Evolutionary conservation across 2,888 invertebrate species (phyloP), one percentile per base, ranked within the genome.

Genomic region (Drosophila atripex): DNA sequence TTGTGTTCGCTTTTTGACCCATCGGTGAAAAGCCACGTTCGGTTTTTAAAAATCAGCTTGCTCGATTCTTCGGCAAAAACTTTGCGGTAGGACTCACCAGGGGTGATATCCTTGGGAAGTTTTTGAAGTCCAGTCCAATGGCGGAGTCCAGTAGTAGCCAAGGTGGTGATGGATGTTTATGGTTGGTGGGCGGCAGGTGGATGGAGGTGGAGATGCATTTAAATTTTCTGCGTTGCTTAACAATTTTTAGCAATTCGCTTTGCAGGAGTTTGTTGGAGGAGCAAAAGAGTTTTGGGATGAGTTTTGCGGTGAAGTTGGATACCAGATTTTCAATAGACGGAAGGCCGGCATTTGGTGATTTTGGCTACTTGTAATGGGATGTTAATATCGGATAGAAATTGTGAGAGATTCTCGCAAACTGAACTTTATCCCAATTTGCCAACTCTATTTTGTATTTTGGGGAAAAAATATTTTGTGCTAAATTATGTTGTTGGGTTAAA

Each of bases 181-280:
- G 38, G 35, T 51, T 51, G 32, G 18, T 50, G 12, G 30, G 38
- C 39, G 28, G 14, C 14, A 30, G 41, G 38, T 21, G 39, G 38
- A 25, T 53, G n/a, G n/a, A n/a, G n/a, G n/a, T n/a, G n/a, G n/a
- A n/a, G n/a, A n/a, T n/a, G n/a, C n/a, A n/a, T n/a, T n/a, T n/a
- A n/a, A n/a, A n/a, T 41, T 16, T 53, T 38, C 14, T 14, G 14
- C 38, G n/a, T n/a, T n/a, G n/a, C n/a, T n/a, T n/a, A n/a, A n/a
- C n/a, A n/a, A n/a, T n/a, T n/a, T n/a, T n/a, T 14, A 38, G 14
- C 14, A 38, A 38, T 1, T 25, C 6, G 1, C 7, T 25, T 25
- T n/a, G n/a, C n/a, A n/a, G n/a, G n/a, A n/a, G n/a, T n/a, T n/a
- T n/a, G n/a, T n/a, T n/a, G n/a, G n/a, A n/a, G n/a, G n/a, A n/a